Percentiles rank a stretch among this genome's conserved stretches.
Conservation (phyloP, 2,888 invertebrate genomes). For the Drosophila quinaria region DNA sequence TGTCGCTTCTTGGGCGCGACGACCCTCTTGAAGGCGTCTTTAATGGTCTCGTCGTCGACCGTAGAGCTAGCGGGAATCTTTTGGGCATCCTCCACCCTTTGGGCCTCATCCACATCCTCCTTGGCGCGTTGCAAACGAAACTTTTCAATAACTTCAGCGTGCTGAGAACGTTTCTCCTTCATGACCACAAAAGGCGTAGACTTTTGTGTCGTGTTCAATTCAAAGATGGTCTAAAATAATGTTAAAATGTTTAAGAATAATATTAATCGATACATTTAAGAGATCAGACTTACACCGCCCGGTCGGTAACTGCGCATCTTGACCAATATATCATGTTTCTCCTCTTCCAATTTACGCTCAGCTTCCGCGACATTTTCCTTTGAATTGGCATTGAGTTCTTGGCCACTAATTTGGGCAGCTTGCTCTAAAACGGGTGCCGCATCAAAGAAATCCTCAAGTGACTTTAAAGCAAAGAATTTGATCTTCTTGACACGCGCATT, state of each 20-base stretch:
- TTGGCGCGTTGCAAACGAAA: conserved; percentile 83
- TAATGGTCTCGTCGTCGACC: conserved; percentile 87
- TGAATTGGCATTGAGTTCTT: conserved; percentile 87
- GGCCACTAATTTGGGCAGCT: conserved; percentile 82
- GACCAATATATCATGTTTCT: conserved; percentile 83
- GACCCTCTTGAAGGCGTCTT: conserved; percentile 87
- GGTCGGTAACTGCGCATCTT: conserved; percentile 84
- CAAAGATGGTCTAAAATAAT: conserved; percentile 91
- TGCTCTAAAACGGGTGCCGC: conserved; percentile 83
- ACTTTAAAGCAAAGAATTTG: conserved; percentile 88
- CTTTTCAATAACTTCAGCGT: conserved; percentile 87
- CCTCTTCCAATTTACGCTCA: conserved; percentile 79
- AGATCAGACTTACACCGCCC: conserved; percentile 76
- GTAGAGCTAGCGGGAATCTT: conserved; percentile 72
- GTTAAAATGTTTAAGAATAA: not conserved
- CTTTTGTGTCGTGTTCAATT: conserved; percentile 93
- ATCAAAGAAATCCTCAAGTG: conserved; percentile 82
- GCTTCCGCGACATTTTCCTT: conserved; percentile 68
- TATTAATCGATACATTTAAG: too few species aligned
- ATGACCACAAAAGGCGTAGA: conserved; percentile 93
- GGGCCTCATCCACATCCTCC: conserved; percentile 75
- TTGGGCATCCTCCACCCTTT: conserved; percentile 57
- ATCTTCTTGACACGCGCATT: conserved; percentile 93
- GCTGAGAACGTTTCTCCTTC: conserved; percentile 93
- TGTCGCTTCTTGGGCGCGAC: conserved; percentile 86